A percentile compares a stretch with the other conserved stretches of the same genome.
Conservation (phyloP, 2,797 vertebrate species). For the Pogonophryne albipinna region DNA sequence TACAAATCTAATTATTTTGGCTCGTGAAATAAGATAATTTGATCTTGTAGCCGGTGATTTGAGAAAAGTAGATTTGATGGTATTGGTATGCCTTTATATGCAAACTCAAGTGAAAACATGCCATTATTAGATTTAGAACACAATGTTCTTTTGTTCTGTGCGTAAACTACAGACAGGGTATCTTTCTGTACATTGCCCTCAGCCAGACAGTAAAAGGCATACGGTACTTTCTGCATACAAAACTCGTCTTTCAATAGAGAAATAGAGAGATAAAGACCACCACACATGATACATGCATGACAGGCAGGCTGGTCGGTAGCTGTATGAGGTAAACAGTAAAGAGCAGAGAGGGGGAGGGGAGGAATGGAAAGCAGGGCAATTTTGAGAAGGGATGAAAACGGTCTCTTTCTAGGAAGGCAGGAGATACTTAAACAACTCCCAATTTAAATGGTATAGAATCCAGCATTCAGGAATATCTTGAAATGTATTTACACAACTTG, state of each 20-base stretch:
- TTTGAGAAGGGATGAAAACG: constrained; percentile 28
- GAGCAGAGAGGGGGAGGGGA: constrained; percentile 59
- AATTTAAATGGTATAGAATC: not conserved
- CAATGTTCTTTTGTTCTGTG: constrained; percentile 55
- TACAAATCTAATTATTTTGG: constrained; percentile 10
- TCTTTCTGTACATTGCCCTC: constrained; percentile 15
- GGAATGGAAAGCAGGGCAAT: constrained; percentile 18
- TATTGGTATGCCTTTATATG: not conserved
- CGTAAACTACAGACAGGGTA: constrained; percentile 10
- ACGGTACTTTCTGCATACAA: not conserved
- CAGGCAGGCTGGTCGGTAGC: constrained; percentile 9
- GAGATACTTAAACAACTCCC: constrained; percentile 8
- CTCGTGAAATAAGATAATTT: constrained; percentile 1
- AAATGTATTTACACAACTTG: not conserved
- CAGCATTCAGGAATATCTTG: not conserved
- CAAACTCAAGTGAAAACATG: constrained; percentile 15
- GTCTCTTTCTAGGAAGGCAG: constrained; percentile 14
- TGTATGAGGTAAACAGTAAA: constrained; percentile 47
- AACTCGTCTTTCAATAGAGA: constrained; percentile 15
- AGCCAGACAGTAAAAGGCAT: not conserved
- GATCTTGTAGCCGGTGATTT: not conserved
- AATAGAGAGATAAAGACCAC: not conserved
- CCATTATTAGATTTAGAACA: constrained; percentile 51
- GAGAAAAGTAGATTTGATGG: constrained; percentile 9
- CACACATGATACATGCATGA: not conserved